Base-by-base conservation (phyloP, 2,888 invertebrate genomes). In the Arge pagana region DNA sequence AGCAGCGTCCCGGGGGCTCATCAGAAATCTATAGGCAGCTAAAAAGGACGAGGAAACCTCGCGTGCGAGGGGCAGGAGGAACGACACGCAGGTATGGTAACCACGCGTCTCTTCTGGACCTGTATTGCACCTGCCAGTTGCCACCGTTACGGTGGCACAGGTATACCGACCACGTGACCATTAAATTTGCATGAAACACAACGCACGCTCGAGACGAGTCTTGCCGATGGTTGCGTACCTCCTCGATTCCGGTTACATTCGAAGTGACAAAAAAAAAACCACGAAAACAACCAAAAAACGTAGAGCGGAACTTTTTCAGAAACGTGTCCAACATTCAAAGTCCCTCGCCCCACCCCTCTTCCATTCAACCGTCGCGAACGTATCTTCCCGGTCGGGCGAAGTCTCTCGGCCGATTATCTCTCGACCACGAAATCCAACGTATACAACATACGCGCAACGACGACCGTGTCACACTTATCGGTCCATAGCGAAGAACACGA, bases 141-240 rank as follows among this genome's bases (percentile, higher is more conserved):
- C 69, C 66, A 66, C 62, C 53, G 59, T 58, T 52, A 64, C 68
- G 50, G 67, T 67, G 64, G 68, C 65, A 62, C 60, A 58, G 57
- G 59, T 54, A 58, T 48, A 16, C 28, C 24, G 45, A 60, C 57
- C 62, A 57, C 57, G 59, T 63, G 59, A 59, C 58, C 57, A 54
- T 56, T 39, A 60, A 65, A 70, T 71, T 71, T 68, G 65, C 69
- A 68, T 70, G 33, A 45, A 45, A 45, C 45, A 45, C 33, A 45
- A 45, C 33, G 15, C 41, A 26, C 16, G 28, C 16, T 16, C 41
- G 18, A 41, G 26, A 33, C 33, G 35, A 45, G 45, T 31, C 33
- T n/a, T n/a, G 45, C 33, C 35, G 23, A 45, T 45, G 35, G 31
- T n/a, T 16, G 11, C 1, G 10, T 24, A 26, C 21, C 11, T 24